phyloP scores from a whole-genome alignment of 2,888 invertebrate genomes.

The Catocala nupta region DNA sequence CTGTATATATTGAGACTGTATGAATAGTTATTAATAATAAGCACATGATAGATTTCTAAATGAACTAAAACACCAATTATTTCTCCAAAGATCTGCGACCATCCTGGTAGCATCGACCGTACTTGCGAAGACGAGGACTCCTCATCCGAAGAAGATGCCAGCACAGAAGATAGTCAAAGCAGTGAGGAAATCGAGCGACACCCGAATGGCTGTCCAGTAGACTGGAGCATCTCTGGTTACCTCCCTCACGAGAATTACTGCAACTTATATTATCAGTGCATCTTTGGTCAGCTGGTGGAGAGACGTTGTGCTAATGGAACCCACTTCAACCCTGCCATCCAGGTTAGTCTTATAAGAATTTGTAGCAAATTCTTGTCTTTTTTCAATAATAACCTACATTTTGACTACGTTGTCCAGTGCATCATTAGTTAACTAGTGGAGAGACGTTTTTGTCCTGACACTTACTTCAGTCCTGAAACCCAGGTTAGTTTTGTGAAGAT shows the following conservation, averaged over 20 bases:
- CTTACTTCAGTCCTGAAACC: too few species aligned
- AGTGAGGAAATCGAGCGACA: neutral
- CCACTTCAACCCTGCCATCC: constrained; percentile 17
- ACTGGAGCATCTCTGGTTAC: constrained; percentile 17
- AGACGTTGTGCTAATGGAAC: constrained; percentile 22
- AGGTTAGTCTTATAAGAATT: constrained; percentile 21
- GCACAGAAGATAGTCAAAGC: neutral
- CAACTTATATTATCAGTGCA: constrained; percentile 37
- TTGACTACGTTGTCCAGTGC: too few species aligned
- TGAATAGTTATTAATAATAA: too few species aligned
- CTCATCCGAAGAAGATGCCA: neutral
- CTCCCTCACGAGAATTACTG: constrained; percentile 38
- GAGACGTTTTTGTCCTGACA: too few species aligned
- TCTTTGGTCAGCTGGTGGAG: constrained; percentile 19
- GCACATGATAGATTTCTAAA: too few species aligned
- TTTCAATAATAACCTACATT: too few species aligned
- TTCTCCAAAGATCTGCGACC: constrained; percentile 10
- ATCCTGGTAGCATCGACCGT: neutral
- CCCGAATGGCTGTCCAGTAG: constrained; percentile 31
- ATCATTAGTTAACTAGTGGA: too few species aligned
- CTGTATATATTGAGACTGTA: too few species aligned
- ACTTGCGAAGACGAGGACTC: constrained; percentile 3
- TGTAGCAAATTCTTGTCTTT: too few species aligned
- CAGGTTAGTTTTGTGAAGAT: too few species aligned
- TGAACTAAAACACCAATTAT: neutral